Evolutionary conservation across 2,888 invertebrate genomes (phyloP).

Genomic region (Orthosia gothica): DNA sequence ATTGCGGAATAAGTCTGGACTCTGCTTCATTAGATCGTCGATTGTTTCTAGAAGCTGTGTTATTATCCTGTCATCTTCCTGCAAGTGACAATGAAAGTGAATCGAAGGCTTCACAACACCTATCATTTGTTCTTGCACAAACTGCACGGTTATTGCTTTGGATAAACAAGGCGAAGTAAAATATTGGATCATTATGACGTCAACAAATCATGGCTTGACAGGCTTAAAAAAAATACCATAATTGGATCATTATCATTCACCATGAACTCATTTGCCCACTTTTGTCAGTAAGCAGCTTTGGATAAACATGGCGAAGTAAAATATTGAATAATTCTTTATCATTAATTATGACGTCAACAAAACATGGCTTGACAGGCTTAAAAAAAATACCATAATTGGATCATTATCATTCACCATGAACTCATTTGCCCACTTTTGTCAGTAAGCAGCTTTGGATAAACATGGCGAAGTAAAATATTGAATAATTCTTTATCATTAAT

Average conservation of each 20-base stretch:
- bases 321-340: not conserved
- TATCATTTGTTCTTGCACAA: not conserved
- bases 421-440: no score
- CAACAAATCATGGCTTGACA: no score
- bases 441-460: not conserved
- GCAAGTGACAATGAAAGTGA: constrained; percentile 3
- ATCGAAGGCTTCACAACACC: not conserved
- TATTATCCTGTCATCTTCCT: constrained; percentile 94
- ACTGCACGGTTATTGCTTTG: not conserved
- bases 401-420: no score
- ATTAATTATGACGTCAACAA: no score
- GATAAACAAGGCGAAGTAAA: not conserved
- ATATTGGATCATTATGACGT: not conserved
- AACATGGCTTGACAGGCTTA: no score
- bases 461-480: no score
- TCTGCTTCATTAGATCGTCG: constrained; percentile 95
- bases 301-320: not conserved
- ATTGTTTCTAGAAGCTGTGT: constrained; percentile 95
- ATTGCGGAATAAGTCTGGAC: constrained; percentile 92
- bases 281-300: no score
- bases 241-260: no score
- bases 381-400: no score
- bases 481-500: not conserved
- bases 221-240: no score
- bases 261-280: no score